Evolutionary conservation across 2,113 vertebrate genomes (phyloP).

Genomic region (Ciconia boyciana): DNA sequence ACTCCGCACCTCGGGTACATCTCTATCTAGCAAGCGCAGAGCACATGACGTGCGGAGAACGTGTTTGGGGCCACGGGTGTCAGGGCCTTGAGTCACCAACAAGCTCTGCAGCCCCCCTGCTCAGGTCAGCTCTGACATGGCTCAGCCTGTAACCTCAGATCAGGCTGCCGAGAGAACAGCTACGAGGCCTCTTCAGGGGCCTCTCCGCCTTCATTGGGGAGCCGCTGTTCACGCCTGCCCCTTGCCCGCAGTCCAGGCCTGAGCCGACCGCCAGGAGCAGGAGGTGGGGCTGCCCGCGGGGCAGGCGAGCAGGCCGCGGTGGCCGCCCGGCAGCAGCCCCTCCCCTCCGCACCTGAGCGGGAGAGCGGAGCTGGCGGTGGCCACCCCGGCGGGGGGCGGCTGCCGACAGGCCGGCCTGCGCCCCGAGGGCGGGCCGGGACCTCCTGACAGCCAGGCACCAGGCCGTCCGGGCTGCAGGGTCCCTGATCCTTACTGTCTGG

Average conservation of each 20-base stretch:
- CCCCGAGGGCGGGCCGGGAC: accelerated
- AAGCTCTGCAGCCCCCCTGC: accelerated
- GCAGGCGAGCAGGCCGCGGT: no score
- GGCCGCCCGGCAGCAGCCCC: accelerated
- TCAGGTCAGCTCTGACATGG: no score
- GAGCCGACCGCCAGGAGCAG: neutral
- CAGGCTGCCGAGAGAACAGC: neutral
- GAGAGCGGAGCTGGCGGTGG: neutral
- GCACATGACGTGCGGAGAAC: accelerated
- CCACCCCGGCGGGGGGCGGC: no score
- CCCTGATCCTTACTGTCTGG: accelerated
- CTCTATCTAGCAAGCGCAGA: neutral
- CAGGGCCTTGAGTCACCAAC: neutral
- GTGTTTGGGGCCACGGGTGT: accelerated
- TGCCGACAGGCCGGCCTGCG: accelerated
- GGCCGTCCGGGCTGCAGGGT: accelerated
- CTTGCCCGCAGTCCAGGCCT: neutral
- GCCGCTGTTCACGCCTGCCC: no score
- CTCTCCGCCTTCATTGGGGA: no score
- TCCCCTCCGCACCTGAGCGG: no score
- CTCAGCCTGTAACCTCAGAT: neutral
- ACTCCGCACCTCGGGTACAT: accelerated
- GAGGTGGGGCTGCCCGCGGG: accelerated
- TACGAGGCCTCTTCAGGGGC: no score
- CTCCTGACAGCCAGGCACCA: neutral